These are phyloP conservation scores for Sciurus vulgaris DNA, from an alignment of 2,797 vertebrate species.

Conservation along the genomic window DNA sequence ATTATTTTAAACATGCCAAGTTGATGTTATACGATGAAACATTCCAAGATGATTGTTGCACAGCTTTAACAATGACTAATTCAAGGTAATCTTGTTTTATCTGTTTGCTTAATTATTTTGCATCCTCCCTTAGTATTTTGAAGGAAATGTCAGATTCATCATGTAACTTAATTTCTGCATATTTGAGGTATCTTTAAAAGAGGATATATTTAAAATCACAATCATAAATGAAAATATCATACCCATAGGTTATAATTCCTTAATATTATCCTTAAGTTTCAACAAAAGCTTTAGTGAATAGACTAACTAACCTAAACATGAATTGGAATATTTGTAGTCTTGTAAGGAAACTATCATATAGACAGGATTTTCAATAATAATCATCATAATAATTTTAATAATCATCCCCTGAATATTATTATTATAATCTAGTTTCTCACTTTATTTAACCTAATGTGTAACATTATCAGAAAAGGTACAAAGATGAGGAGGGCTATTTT, in stretches of 20 bases:
- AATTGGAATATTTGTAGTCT: not conserved
- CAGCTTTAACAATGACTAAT: not conserved
- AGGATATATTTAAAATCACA: constrained; percentile 18
- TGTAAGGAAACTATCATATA: constrained; percentile 1
- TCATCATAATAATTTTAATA: not conserved
- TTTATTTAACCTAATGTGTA: constrained; percentile 17
- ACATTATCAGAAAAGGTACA: not conserved
- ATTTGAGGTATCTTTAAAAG: constrained; percentile 28
- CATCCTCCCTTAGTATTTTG: not conserved
- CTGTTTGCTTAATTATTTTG: not conserved
- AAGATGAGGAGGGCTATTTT: not conserved
- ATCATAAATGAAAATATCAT: not conserved
- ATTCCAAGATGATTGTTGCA: not conserved
- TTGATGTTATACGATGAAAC: not conserved
- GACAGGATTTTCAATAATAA: constrained; percentile 51
- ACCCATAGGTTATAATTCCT: not conserved
- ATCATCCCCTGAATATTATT: not conserved
- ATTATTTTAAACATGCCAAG: not conserved
- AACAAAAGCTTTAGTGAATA: constrained; percentile 3
- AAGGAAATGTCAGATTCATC: not conserved
- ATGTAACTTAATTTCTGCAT: constrained; percentile 29
- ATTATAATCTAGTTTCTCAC: not conserved
- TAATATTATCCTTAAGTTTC: constrained; percentile 39
- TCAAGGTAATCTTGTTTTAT: not conserved
- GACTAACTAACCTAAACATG: not conserved